A percentile compares a stretch with the other conserved stretches of the same genome.
These are phyloP conservation scores for Branchipolynoe longqiensis DNA, from an alignment of 2,888 invertebrate genomes.

Conservation along the genomic window DNA sequence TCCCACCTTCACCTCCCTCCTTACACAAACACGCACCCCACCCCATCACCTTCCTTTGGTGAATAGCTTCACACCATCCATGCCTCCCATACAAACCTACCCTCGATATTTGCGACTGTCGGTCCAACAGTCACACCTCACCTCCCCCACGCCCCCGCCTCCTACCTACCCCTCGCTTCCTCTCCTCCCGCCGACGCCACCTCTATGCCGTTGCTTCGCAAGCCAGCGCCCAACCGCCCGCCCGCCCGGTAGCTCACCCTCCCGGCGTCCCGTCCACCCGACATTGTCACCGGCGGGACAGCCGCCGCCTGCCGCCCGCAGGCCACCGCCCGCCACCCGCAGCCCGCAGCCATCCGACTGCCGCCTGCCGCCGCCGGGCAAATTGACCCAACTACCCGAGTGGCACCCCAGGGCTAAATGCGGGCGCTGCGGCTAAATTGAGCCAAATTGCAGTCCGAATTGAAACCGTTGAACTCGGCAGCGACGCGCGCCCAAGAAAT, in stretches of 20 bases:
- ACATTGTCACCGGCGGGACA: conserved; percentile 1
- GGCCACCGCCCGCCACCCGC: too few species aligned
- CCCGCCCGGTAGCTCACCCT: neutral
- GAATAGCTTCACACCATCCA: too few species aligned
- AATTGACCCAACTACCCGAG: conserved; percentile 51
- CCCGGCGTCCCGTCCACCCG: neutral
- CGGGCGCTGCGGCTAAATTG: conserved; percentile 11
- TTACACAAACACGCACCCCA: too few species aligned
- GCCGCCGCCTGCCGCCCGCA: too few species aligned
- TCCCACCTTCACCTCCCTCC: too few species aligned
- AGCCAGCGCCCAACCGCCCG: neutral
- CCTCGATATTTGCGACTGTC: too few species aligned
- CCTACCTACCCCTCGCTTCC: neutral
- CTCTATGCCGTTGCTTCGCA: conserved; percentile 9
- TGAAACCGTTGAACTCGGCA: conserved; percentile 54
- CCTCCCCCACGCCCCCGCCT: neutral
- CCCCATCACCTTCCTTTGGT: too few species aligned
- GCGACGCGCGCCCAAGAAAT: conserved; percentile 31
- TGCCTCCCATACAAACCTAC: too few species aligned
- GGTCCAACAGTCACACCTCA: neutral
- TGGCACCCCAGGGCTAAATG: neutral
- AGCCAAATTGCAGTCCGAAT: conserved; percentile 45
- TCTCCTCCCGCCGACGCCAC: neutral
- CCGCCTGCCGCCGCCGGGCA: neutral
- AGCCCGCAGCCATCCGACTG: too few species aligned